Percentiles rank a stretch among this genome's conserved stretches.
Conservation (phyloP, 1,140 invertebrate species). For the Tenebrio molitor region DNA sequence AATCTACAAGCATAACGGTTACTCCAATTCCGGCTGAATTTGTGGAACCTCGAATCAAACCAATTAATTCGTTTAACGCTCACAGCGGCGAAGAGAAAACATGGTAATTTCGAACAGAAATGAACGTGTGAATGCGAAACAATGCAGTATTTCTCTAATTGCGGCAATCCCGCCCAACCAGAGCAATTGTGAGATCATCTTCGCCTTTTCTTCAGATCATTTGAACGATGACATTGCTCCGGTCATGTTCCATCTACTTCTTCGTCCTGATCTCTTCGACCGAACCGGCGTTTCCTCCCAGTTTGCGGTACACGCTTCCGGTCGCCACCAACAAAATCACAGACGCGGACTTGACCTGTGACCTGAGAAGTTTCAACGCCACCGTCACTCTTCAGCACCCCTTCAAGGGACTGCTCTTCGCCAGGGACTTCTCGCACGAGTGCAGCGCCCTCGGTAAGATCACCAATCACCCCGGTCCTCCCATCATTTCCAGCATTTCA, state of each 20-base stretch:
- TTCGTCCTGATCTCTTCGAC: background rate
- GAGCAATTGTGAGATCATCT: too few species aligned
- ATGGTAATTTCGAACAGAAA: constrained; percentile 23
- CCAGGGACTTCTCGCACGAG: constrained; percentile 78
- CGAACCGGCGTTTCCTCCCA: constrained; percentile 57
- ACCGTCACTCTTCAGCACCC: constrained; percentile 69
- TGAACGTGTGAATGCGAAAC: constrained; percentile 19
- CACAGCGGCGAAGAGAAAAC: constrained; percentile 16
- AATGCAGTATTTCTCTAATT: background rate
- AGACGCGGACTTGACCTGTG: constrained; percentile 58
- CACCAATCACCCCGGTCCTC: background rate
- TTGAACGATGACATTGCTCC: constrained; percentile 18
- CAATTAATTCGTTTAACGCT: constrained; percentile 23
- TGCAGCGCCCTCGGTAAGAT: constrained; percentile 72
- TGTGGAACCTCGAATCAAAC: constrained; percentile 2
- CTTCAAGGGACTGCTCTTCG: constrained; percentile 78
- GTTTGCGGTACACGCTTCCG: constrained; percentile 51
- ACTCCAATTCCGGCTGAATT: constrained; percentile 18
- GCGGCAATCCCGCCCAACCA: background rate
- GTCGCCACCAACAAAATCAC: constrained; percentile 59
- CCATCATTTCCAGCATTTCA: constrained; percentile 40
- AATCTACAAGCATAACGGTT: constrained; percentile 21
- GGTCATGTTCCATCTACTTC: constrained; percentile 22
- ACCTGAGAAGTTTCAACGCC: constrained; percentile 60
- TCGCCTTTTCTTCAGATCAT: constrained; percentile 16